Percentiles rank a stretch among this genome's conserved stretches.
Evolutionary conservation across 2,797 vertebrate genomes (phyloP).

Genomic region (Pseudomugil gertrudae): DNA sequence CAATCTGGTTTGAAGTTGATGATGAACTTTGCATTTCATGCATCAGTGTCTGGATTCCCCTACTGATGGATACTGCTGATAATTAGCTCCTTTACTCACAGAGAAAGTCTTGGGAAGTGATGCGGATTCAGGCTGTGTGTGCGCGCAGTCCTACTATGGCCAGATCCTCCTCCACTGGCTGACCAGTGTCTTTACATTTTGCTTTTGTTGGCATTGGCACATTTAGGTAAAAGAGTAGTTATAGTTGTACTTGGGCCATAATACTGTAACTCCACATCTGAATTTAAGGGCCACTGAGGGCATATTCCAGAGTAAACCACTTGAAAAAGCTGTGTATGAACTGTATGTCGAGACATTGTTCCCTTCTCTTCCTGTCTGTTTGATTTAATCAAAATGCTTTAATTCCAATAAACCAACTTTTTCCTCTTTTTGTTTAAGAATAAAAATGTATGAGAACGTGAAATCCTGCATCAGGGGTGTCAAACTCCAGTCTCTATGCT

Average conservation of each 20-base stretch:
- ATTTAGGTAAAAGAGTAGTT: background rate
- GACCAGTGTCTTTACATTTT: constrained; percentile 48
- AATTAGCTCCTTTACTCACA: background rate
- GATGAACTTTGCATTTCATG: background rate
- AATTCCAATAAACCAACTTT: background rate
- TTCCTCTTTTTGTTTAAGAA: too few relatives aligned
- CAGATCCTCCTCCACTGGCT: constrained; percentile 45
- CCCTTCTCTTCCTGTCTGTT: background rate
- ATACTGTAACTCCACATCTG: constrained; percentile 1
- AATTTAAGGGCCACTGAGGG: constrained; percentile 6
- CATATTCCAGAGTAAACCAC: constrained; percentile 13
- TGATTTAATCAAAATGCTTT: background rate
- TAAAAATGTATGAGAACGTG: background rate
- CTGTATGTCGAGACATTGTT: background rate
- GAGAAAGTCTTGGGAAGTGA: constrained; percentile 12
- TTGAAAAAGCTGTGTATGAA: too few relatives aligned
- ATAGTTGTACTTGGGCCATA: constrained; percentile 19
- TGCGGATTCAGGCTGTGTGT: constrained; percentile 18
- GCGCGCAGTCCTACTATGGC: constrained; percentile 28
- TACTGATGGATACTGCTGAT: background rate
- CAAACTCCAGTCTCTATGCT: too few relatives aligned
- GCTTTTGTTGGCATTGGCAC: constrained; percentile 21
- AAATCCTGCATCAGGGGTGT: background rate
- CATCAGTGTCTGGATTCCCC: background rate
- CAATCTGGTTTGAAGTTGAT: background rate